These are phyloP conservation scores for Narcine bancroftii DNA, from an alignment of 2,113 vertebrate genomes.

Conservation along the genomic window DNA sequence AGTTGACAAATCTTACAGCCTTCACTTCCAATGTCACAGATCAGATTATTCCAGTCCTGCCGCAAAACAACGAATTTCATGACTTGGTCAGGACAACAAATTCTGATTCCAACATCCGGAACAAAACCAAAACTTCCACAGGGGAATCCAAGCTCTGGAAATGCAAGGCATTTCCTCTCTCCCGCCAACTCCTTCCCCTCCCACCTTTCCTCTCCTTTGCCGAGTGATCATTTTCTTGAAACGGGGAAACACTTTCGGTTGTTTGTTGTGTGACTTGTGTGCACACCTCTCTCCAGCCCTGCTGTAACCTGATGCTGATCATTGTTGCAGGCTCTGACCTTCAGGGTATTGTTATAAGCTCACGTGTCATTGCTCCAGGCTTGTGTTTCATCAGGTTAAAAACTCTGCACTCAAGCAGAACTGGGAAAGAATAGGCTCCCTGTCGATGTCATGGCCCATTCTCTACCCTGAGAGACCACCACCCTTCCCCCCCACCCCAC, in stretches of 20 bases:
- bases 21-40: neutral
- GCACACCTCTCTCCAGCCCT: neutral
- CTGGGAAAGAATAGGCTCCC: neutral
- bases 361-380: neutral
- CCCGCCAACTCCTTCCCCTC: neutral
- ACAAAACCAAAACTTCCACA: no score
- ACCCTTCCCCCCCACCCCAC: neutral
- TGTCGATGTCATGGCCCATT: neutral
- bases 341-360: no score
- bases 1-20: neutral
- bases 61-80: no score
- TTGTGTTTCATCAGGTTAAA: neutral
- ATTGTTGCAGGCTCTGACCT: neutral
- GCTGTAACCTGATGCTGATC: neutral
- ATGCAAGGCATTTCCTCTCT: neutral
- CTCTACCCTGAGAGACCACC: no score
- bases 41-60: neutral
- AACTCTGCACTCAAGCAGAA: neutral
- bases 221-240: neutral
- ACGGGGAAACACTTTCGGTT: neutral
- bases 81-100: no score
- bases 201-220: neutral
- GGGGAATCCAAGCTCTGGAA: no score
- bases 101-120: no score
- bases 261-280: no score